Evolutionary conservation across 1,140 invertebrate genomes (phyloP), one percentile per base, ranked within the genome.

Genomic region (Brachionus paranguensis): DNA sequence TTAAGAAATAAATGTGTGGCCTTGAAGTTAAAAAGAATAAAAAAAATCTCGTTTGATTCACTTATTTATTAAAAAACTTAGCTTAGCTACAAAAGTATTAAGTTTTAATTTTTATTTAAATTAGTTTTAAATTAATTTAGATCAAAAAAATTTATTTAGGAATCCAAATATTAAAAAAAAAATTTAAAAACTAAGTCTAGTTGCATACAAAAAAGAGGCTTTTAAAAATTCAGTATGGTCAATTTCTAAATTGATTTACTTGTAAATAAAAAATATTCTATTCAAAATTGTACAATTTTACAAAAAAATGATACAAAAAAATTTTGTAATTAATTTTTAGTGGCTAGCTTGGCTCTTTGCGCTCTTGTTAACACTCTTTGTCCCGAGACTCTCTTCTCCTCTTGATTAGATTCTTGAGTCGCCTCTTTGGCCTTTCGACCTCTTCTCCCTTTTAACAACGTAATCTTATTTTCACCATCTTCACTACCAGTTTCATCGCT

Each of bases 281-380:
- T 68, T 68, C n/a, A 68, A 68, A n/a, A 33, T 68, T 68, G 1
- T 14, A 33, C n/a, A 68, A 43, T 74, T 74, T 47, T 74, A 74
- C 17, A 74, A 43, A 43, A 3, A 74, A 41, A 70, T 33, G 11
- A 41, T 37, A 41, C 17, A 14, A 70, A 70, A 37, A 70, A 70
- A 29, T n/a, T n/a, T 68, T 68, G 70, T 27, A 50, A 50, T 76
- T 50, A 76, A 76, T 76, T 76, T 50, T 50, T 76, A 14, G 17
- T 11, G 0, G 41, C 27, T 14, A 76, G 43, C 20, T 50, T 76
- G 12, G 72, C 72, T 27, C 72, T 47, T 74, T 74, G 70, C 3
- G 72, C 72, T 76, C 72, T 76, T 1, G 72, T 76, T 4, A 76
- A 4, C 2, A 76, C 24, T n/a, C 72, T 20, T 72, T 72, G 27